These are phyloP conservation scores for Agrotis exclamationis DNA, from an alignment of 2,888 invertebrate genomes.

Conservation along the genomic window DNA sequence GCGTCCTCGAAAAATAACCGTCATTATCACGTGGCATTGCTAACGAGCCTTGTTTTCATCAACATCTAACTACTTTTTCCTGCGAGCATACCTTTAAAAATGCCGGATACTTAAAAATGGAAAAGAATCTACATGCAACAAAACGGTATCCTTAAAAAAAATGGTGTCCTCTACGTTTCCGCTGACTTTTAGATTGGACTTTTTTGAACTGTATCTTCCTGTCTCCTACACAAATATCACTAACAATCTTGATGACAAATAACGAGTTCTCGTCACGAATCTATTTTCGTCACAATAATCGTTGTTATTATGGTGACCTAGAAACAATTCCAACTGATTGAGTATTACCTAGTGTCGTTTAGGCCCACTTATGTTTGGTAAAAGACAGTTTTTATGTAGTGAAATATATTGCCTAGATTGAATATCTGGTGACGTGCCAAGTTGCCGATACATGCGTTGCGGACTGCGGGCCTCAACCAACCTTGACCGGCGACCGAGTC, in stretches of 20 bases:
- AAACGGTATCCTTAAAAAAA: conserved; percentile 42
- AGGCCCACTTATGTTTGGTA: conserved; percentile 39
- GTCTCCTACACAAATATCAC: conserved; percentile 48
- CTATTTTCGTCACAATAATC: conserved; percentile 52
- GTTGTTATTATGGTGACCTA: conserved; percentile 32
- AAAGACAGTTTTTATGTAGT: conserved; percentile 39
- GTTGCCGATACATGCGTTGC: conserved; percentile 73
- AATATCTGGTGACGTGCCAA: conserved; percentile 84
- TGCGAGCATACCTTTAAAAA: conserved; percentile 47
- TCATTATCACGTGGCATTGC: conserved; percentile 75
- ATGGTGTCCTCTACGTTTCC: conserved; percentile 46
- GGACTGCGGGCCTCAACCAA: conserved; percentile 84
- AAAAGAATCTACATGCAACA: conserved; percentile 40
- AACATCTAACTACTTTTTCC: conserved; percentile 60
- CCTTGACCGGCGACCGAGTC: conserved; percentile 85
- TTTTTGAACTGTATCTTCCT: conserved; percentile 44
- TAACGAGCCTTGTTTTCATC: conserved; percentile 77
- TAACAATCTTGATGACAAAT: conserved; percentile 48
- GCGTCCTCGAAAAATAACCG: conserved; percentile 89
- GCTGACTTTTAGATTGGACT: conserved; percentile 31
- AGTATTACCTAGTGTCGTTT: conserved; percentile 42
- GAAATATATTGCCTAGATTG: conserved; percentile 67
- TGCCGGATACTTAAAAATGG: conserved; percentile 64
- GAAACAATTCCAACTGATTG: conserved; percentile 41
- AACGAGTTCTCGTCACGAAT: conserved; percentile 29